phyloP scores from a whole-genome alignment of 2,888 invertebrate genomes.

The Pammene fasciana region DNA sequence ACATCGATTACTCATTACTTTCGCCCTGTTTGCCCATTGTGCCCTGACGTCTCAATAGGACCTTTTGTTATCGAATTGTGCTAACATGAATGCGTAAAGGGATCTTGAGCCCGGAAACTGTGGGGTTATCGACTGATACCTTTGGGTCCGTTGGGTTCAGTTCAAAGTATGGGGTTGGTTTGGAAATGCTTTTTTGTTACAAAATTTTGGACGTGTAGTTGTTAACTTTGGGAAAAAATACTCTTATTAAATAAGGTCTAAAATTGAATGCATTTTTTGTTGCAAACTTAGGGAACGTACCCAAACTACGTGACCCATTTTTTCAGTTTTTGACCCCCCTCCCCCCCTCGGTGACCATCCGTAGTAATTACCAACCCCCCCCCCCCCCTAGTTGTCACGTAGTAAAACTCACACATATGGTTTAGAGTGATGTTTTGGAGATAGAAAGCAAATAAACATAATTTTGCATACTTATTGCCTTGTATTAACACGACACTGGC shows the following conservation, averaged over 20 bases:
- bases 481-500: too few species aligned
- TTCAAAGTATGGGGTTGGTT: slow-evolving; percentile 3
- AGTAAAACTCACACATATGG: too few species aligned
- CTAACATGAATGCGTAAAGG: slow-evolving; percentile 49
- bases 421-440: too few species aligned
- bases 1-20: slow-evolving; percentile 38
- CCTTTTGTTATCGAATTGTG: slow-evolving; percentile 53
- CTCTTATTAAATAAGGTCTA: neutral
- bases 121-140: slow-evolving; percentile 43
- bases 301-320: too few species aligned
- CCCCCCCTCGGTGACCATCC: too few species aligned
- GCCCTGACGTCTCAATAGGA: slow-evolving; percentile 50
- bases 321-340: too few species aligned
- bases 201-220: neutral
- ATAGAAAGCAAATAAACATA: too few species aligned
- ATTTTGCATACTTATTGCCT: too few species aligned
- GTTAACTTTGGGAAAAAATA: too few species aligned
- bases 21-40: slow-evolving; percentile 38
- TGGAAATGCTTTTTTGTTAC: slow-evolving; percentile 2
- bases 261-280: neutral
- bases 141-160: slow-evolving; percentile 18
- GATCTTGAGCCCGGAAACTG: slow-evolving; percentile 45
- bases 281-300: too few species aligned
- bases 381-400: too few species aligned
- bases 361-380: too few species aligned